Evolutionary conservation across 2,888 invertebrate genomes (phyloP), one percentile per base, ranked within the genome.

Genomic region (Agrochola litura): DNA sequence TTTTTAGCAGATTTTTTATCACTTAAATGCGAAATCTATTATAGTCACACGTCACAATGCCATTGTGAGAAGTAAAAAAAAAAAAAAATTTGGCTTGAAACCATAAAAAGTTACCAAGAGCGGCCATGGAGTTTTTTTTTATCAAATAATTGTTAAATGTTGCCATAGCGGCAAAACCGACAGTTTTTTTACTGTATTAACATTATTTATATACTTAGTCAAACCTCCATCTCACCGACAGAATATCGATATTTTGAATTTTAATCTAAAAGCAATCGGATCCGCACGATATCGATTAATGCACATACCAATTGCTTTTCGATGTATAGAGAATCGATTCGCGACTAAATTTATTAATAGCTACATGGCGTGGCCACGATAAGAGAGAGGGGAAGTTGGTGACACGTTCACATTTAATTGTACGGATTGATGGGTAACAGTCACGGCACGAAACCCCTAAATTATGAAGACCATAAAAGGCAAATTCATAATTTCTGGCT

Each of bases 301-400:
- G 68, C 56, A 64, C 41, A 71, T 63, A 80, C 76, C 73, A 78
- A 79, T 79, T 79, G 72, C 25, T 61, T 78, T 67, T 80, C 67
- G 43, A 66, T 82, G 76, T 82, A 71, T 77, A 76, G 66, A 86
- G 30, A 86, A 86, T 85, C 71, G 67, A 86, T 86, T 86, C 76
- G 56, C n/a, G 30, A 77, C 56, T 41, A 71, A 63, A 77, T 69
- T 58, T 74, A 68, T 71, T 60, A 67, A 68, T 65, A 43, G 22
- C 77, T 46, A 46, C n/a, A 22, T 63, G 6, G 72, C 37, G 14
- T 43, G 41, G 37, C 19, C 43, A 61, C 37, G 46, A 56, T 64
- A 71, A 68, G 68, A 74, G 8, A 46, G 52, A 25, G 30, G 2
- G 19, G 54, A 56, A 30, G 19, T 63, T 19, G 22, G 19, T 52